phyloP scores from a whole-genome alignment of 2,113 vertebrate genomes.

The Mellivora capensis region DNA sequence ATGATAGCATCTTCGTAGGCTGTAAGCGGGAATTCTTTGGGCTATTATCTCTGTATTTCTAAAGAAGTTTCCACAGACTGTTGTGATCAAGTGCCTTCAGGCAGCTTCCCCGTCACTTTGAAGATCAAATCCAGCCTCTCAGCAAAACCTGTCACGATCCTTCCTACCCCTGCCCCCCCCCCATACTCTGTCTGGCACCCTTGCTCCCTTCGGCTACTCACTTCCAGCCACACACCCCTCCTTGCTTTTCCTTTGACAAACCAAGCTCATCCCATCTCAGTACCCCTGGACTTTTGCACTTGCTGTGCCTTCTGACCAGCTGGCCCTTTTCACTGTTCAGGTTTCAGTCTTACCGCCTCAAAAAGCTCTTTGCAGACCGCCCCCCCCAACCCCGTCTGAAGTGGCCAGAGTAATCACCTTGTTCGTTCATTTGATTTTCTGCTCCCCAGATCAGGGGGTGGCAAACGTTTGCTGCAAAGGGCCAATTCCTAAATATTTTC shows the following conservation, averaged over 20 bases:
- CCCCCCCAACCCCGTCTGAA: not conserved
- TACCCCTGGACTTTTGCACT: not conserved
- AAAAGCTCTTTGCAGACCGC: not conserved
- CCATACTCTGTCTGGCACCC: not conserved
- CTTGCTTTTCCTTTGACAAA: not conserved
- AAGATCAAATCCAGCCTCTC: not conserved
- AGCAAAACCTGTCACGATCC: fast-evolving
- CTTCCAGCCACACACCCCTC: not conserved
- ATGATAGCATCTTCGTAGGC: not conserved
- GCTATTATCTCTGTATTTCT: not conserved
- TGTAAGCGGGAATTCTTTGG: not conserved
- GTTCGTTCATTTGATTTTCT: not conserved
- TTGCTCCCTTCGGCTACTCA: not conserved
- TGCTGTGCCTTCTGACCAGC: not conserved
- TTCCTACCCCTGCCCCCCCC: too few species aligned
- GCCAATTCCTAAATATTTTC: not conserved
- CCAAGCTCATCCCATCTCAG: not conserved
- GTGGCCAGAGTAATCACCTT: not conserved
- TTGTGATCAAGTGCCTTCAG: not conserved
- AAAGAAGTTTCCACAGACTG: not conserved
- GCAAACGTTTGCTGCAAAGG: not conserved
- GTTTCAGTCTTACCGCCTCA: not conserved
- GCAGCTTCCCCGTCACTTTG: not conserved
- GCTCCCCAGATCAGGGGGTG: not conserved
- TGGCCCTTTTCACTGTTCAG: not conserved